Conservation (phyloP, 2,888 invertebrate genomes). For the Euplagia quadripunctaria region DNA sequence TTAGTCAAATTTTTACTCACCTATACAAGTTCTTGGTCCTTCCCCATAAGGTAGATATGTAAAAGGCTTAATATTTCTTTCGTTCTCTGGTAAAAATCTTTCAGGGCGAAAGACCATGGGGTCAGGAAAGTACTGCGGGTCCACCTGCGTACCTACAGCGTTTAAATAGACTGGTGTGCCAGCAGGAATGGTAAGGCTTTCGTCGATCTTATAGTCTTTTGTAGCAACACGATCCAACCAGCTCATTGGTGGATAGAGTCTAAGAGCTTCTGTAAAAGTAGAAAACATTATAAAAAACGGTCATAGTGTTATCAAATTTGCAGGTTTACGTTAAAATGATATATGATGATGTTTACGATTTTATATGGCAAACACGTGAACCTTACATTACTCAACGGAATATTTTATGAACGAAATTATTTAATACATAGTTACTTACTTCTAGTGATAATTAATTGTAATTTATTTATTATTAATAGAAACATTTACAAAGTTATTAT, state of each 20-base stretch:
- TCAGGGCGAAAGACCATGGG: constrained; percentile 86
- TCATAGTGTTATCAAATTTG: neutral
- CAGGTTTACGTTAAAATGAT: neutral
- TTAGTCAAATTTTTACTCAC: constrained; percentile 55
- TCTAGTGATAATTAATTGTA: too few relatives aligned
- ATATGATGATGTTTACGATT: too few relatives aligned
- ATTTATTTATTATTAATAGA: neutral
- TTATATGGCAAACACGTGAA: neutral
- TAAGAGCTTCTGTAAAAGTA: constrained; percentile 1
- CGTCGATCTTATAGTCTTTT: constrained; percentile 62
- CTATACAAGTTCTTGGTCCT: constrained; percentile 88
- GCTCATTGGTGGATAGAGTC: constrained; percentile 62
- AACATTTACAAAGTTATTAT: neutral
- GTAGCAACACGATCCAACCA: constrained; percentile 64
- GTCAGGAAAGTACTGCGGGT: constrained; percentile 83
- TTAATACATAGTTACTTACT: neutral
- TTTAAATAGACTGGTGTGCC: constrained; percentile 66
- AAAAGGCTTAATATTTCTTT: constrained; percentile 64
- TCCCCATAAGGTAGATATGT: constrained; percentile 85
- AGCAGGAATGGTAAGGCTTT: constrained; percentile 61
- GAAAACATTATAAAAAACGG: neutral
- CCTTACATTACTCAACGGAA: neutral
- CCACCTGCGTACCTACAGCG: constrained; percentile 62
- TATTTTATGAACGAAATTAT: neutral
- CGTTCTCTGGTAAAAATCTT: constrained; percentile 86